Evolutionary conservation across 2,113 vertebrate genomes (phyloP), one percentile per base, ranked within the genome.

Genomic region (Hyaena hyaena): DNA sequence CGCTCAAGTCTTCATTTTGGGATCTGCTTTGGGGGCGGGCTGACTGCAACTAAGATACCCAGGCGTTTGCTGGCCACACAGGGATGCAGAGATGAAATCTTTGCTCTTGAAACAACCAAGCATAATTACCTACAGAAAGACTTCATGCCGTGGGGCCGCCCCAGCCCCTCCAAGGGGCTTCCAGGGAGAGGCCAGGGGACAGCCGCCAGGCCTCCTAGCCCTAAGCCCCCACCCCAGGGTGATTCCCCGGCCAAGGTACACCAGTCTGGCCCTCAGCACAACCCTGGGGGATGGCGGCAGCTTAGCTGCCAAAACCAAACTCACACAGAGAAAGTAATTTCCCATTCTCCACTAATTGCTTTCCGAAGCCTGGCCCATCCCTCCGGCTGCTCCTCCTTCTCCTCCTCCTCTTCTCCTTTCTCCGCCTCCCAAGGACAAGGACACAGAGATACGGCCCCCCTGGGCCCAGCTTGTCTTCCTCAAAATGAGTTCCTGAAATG

Each of bases 341-440:
- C 87, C 85, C 58, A 0, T 53, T 61, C 90, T 88, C 53, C 0
- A 3, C 68, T 96, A 92, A 97, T 68, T 96, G 97, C 94, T 93
- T 86, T 76, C 76, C 26, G 2, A 21, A 85, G 88, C 86, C 94
- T 55, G 58, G 43, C 63, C 48, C 0, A 5, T 15, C 80, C 94
- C 79, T 71, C 86, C 96, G 0, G 0, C 48, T 0, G 65, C 65
- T 31, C 80, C 80, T 23, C 91, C 71, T 65, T 6, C 63, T 39
- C 53, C 95, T 74, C 97, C 90, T 92, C 96, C 90, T 65, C 68
- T 33, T 94, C 94, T 96, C 92, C 73, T 92, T 82, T 84, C 81
- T n/a, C 95, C 6, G 2, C 63, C 68, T 96, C 96, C 80, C 96
- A 97, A 98, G 98, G 98, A 97, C 96, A 81, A 89, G 80, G 86